Evolutionary conservation across 2,888 invertebrate genomes (phyloP).

Genomic region (Iphiclides podalirius): DNA sequence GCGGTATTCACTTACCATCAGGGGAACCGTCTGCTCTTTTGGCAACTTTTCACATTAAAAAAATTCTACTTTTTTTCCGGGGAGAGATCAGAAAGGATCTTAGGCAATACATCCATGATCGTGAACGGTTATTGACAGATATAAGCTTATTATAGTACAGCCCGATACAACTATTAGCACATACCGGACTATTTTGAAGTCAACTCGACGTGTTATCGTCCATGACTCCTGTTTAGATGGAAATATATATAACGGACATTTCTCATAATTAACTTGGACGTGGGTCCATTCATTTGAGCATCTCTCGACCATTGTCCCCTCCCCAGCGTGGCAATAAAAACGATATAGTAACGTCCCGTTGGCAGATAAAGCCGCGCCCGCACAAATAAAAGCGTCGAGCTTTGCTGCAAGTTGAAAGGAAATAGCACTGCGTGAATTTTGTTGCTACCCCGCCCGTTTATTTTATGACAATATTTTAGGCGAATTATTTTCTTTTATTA

Average conservation of each 20-base stretch:
- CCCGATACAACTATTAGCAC: no score
- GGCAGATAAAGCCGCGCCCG: neutral
- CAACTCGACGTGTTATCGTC: no score
- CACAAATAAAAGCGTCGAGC: neutral
- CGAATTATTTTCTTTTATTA: neutral
- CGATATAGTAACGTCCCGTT: constrained; percentile 3
- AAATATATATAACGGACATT: no score
- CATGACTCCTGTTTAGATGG: no score
- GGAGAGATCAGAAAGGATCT: no score
- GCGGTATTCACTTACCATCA: no score
- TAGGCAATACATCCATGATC: no score
- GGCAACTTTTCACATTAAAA: no score
- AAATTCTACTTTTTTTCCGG: no score
- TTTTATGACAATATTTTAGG: neutral
- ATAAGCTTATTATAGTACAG: no score
- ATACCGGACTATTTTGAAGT: neutral
- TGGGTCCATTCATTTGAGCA: neutral
- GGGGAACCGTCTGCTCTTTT: no score
- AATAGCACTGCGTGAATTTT: neutral
- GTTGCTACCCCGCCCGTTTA: neutral
- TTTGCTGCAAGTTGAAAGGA: neutral
- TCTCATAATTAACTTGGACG: neutral
- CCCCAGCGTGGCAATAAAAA: constrained; percentile 5
- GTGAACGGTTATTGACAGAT: no score
- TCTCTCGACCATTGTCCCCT: neutral